Evolutionary conservation across 2,888 invertebrate species (phyloP).

Genomic region (Corythucha ciliata): DNA sequence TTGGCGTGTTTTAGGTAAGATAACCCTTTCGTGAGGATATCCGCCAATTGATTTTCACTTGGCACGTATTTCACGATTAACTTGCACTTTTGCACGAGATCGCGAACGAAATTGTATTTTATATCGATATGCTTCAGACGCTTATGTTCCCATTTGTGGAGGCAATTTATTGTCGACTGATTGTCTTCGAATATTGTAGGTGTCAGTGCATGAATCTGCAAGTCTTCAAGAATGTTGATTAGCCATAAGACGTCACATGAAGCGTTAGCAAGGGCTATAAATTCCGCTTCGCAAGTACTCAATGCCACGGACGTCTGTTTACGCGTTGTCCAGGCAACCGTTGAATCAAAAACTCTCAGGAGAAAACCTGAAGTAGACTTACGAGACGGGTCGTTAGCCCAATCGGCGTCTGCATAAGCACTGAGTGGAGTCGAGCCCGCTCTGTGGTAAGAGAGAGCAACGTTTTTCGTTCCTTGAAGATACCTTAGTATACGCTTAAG

Average conservation of each 20-base stretch:
- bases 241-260: neutral
- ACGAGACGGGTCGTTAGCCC: too few relatives aligned
- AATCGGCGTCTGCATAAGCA: neutral
- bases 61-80: too few relatives aligned
- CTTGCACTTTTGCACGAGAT: too few relatives aligned
- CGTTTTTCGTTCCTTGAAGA: neutral
- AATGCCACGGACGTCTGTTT: conserved; percentile 1
- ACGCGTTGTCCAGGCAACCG: neutral
- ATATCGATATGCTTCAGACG: conserved; percentile 1
- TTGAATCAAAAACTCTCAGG: neutral
- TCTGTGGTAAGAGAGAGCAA: neutral
- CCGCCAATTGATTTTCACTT: neutral
- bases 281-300: neutral
- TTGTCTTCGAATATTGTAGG: neutral
- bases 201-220: neutral
- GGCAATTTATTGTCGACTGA: neutral
- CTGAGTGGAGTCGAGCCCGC: neutral
- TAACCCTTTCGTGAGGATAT: neutral
- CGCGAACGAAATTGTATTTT: conserved; percentile 1
- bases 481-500: neutral
- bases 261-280: neutral
- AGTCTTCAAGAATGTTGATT: neutral
- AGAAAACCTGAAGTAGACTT: neutral
- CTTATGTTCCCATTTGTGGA: neutral
- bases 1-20: neutral